phyloP scores from a whole-genome alignment of 2,888 invertebrate species.

The Minunthozetes semirufus region DNA sequence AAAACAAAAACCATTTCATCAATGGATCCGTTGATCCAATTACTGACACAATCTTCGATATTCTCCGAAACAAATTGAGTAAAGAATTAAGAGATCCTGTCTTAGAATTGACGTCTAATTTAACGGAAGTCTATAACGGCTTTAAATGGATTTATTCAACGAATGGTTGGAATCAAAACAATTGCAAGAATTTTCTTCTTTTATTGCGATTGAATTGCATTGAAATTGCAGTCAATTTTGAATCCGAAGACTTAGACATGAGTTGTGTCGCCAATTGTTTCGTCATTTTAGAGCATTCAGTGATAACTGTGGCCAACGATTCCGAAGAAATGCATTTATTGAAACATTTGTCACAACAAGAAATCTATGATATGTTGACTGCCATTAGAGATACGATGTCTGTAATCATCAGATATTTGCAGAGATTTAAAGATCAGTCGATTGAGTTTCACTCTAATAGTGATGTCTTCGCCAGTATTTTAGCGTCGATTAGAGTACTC shows the following conservation, averaged over 20 bases:
- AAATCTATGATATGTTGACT: constrained; percentile 23
- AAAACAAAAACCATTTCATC: background rate
- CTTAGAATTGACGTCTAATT: background rate
- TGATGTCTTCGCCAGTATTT: constrained; percentile 10
- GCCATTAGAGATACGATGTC: constrained; percentile 30
- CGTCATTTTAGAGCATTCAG: constrained; percentile 19
- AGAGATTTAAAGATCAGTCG: background rate
- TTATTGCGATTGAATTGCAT: constrained; percentile 21
- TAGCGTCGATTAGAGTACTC: constrained; percentile 31
- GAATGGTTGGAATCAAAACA: constrained; percentile 14
- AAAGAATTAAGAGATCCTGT: constrained; percentile 24
- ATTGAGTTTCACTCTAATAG: background rate
- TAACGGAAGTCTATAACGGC: background rate
- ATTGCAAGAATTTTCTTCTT: constrained; percentile 29
- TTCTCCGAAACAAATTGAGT: constrained; percentile 1
- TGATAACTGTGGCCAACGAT: constrained; percentile 19
- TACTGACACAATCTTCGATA: background rate
- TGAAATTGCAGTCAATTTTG: constrained; percentile 29
- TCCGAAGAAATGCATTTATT: background rate
- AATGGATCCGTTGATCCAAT: background rate
- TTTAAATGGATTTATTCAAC: constrained; percentile 8
- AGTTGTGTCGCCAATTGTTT: constrained; percentile 25
- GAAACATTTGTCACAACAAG: constrained; percentile 14
- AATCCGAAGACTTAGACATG: constrained; percentile 16
- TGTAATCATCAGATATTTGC: constrained; percentile 22